These are phyloP conservation scores for Subacronicta megacephala DNA, from an alignment of 2,888 invertebrate genomes.

Conservation along the genomic window DNA sequence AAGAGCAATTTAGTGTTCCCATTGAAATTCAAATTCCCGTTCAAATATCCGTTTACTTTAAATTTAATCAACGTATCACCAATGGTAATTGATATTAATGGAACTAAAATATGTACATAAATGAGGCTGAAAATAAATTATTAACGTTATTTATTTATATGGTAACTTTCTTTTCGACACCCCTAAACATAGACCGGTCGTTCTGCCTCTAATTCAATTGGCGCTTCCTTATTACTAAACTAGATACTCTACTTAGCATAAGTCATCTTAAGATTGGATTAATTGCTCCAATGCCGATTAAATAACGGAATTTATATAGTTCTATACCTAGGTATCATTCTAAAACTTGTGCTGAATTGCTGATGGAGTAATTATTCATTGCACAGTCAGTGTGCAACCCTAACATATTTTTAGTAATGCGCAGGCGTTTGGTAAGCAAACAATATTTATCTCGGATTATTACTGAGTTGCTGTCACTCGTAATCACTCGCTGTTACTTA, in stretches of 20 bases:
- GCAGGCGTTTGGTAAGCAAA: constrained; percentile 3
- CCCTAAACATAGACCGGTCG: constrained; percentile 69
- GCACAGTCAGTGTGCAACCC: too few species aligned
- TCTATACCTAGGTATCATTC: too few species aligned
- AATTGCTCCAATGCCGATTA: constrained; percentile 42
- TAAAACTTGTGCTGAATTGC: too few species aligned
- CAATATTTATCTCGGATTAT: constrained; percentile 4
- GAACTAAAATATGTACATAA: not conserved
- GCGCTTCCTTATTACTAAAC: constrained; percentile 79
- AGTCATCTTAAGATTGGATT: constrained; percentile 47
- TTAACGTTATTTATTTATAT: not conserved
- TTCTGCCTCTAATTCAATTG: constrained; percentile 79
- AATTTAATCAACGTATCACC: not conserved
- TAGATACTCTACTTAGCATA: constrained; percentile 44
- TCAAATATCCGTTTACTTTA: not conserved
- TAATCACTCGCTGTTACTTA: too few species aligned
- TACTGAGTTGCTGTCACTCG: too few species aligned
- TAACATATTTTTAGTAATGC: constrained; percentile 5
- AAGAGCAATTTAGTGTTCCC: too few species aligned
- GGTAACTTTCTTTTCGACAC: constrained; percentile 40
- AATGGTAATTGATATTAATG: too few species aligned
- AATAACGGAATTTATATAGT: constrained; percentile 9
- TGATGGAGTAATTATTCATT: too few species aligned
- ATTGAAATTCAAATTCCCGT: not conserved
- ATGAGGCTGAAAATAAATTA: not conserved